Evolutionary conservation across 2,797 vertebrate species (phyloP).

Genomic region (Rallus crepitans): DNA sequence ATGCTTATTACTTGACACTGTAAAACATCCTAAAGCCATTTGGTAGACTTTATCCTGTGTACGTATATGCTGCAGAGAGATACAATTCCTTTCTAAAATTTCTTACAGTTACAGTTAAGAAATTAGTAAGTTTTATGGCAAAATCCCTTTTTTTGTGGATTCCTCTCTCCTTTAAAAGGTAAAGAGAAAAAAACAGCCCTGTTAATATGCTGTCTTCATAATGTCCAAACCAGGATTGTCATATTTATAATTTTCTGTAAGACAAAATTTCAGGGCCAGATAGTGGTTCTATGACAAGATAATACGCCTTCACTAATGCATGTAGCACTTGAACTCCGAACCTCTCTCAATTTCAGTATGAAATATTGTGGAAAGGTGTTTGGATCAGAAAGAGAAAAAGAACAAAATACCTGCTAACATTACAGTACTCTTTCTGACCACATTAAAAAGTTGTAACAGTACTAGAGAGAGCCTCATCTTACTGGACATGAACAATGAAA

Average conservation of each 20-base stretch:
- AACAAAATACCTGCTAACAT: accelerated
- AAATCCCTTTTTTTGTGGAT: not conserved
- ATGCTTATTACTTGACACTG: not conserved
- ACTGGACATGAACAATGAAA: not conserved
- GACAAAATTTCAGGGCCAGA: not conserved
- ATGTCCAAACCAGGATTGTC: not conserved
- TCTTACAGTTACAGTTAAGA: not conserved
- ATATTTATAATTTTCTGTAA: not conserved
- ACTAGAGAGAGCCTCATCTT: not conserved
- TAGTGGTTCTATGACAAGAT: not conserved
- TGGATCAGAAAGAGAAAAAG: not conserved
- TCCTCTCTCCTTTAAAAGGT: not conserved
- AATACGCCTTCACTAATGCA: not conserved
- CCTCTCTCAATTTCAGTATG: not conserved
- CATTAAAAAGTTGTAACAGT: not conserved
- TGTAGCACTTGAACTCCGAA: not conserved
- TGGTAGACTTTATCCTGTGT: not conserved
- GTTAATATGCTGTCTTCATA: not conserved
- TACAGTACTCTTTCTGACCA: not conserved
- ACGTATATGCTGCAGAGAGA: accelerated
- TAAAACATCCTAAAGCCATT: not conserved
- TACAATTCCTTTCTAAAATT: not conserved
- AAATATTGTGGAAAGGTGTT: not conserved
- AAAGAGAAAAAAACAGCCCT: not conserved
- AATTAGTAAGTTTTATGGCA: not conserved